Percentiles rank a stretch among this genome's conserved stretches.
Evolutionary conservation across 2,888 invertebrate species (phyloP).

Genomic region (Hetaerina titia): DNA sequence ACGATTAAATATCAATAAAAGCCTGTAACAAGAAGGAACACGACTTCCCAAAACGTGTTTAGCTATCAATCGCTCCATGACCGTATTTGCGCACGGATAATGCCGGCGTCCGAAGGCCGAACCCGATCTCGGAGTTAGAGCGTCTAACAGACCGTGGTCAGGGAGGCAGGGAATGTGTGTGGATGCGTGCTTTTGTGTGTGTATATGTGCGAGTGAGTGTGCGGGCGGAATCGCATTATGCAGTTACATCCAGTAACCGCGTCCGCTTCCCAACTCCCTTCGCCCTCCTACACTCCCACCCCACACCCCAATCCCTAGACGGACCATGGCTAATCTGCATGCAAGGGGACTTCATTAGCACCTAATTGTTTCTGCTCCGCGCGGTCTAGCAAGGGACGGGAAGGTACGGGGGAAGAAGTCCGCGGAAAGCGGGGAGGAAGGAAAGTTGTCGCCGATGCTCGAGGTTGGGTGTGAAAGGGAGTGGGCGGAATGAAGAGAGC

Average conservation of each 20-base stretch:
- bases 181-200: neutral
- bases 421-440: neutral
- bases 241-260: neutral
- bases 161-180: neutral
- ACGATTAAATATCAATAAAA: neutral
- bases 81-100: neutral
- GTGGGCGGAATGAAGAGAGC: too few species aligned
- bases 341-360: conserved; percentile 56
- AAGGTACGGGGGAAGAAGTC: neutral
- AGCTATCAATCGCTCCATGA: neutral
- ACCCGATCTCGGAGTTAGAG: neutral
- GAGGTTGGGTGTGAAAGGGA: neutral
- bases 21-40: neutral
- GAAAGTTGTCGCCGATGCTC: neutral
- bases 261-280: neutral
- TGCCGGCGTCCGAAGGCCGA: neutral
- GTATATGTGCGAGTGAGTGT: too few species aligned
- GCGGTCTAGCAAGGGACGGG: neutral
- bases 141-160: neutral
- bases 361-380: conserved; percentile 44
- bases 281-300: neutral
- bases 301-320: conserved; percentile 4
- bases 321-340: conserved; percentile 54
- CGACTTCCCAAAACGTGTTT: neutral
- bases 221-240: conserved; percentile 27